These are phyloP conservation scores for Cosmia pyralina DNA, from an alignment of 2,888 invertebrate species.

Conservation along the genomic window DNA sequence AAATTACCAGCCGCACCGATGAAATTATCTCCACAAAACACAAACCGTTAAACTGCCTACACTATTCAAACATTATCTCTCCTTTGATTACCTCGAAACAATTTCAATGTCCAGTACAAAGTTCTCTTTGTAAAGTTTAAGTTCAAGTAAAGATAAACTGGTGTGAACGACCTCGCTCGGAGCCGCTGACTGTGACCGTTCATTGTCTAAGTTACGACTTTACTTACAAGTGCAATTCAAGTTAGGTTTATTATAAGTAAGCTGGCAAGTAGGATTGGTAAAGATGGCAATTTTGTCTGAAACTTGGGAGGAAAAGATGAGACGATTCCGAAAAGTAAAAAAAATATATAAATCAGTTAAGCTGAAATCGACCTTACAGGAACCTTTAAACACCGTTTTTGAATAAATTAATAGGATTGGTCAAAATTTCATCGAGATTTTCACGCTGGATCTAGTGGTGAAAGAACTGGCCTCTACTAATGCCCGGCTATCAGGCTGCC, in stretches of 20 bases:
- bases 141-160: conserved; percentile 59
- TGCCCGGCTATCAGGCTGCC: background rate
- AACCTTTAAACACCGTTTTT: background rate
- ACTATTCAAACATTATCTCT: conserved; percentile 25
- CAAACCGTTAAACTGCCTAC: conserved; percentile 24
- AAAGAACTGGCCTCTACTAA: conserved; percentile 15
- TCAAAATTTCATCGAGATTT: background rate
- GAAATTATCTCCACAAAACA: conserved; percentile 9
- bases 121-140: conserved; percentile 49
- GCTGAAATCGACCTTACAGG: background rate
- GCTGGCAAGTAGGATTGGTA: background rate
- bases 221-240: conserved; percentile 44
- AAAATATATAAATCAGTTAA: background rate
- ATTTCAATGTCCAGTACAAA: conserved; percentile 40
- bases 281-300: background rate
- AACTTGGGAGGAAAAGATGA: background rate
- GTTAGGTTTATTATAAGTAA: conserved; percentile 10
- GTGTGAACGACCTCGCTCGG: conserved; percentile 57
- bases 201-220: conserved; percentile 59
- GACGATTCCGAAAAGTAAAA: background rate
- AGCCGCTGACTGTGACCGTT: conserved; percentile 61
- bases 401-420: background rate
- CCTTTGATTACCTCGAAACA: conserved; percentile 39
- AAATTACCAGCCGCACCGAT: background rate
- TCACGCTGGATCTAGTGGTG: conserved; percentile 6